Conservation (phyloP, 2,888 invertebrate species). For the Lacanobia wlatinum region DNA sequence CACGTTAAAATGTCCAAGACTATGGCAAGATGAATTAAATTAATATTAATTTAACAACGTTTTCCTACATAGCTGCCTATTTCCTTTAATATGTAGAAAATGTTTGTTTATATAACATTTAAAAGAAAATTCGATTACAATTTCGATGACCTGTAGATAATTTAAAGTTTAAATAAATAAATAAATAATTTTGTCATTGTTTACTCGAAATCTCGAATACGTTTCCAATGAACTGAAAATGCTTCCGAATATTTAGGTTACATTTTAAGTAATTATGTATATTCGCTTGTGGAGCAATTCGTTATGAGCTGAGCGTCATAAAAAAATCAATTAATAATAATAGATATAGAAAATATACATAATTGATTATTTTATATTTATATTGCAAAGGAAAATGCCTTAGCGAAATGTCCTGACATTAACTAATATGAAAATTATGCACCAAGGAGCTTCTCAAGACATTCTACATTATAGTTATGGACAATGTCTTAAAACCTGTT, state of each 20-base stretch:
- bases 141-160: neutral
- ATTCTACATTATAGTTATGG: constrained; percentile 40
- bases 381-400: constrained; percentile 37
- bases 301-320: neutral
- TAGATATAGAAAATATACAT: no score
- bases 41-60: neutral
- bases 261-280: constrained; percentile 23
- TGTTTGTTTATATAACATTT: neutral
- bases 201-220: constrained; percentile 16
- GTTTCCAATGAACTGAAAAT: constrained; percentile 36
- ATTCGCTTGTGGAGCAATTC: neutral
- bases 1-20: neutral
- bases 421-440: constrained; percentile 72
- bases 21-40: neutral
- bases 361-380: constrained; percentile 31
- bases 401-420: constrained; percentile 61
- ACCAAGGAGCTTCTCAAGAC: constrained; percentile 26
- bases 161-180: no score
- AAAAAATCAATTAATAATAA: constrained; percentile 24
- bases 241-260: constrained; percentile 29
- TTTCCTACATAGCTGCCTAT: neutral
- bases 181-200: constrained; percentile 8
- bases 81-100: neutral
- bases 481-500: constrained; percentile 47
- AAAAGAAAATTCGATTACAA: neutral